Conservation (phyloP, 2,888 invertebrate genomes). For the Melieria omissa region DNA sequence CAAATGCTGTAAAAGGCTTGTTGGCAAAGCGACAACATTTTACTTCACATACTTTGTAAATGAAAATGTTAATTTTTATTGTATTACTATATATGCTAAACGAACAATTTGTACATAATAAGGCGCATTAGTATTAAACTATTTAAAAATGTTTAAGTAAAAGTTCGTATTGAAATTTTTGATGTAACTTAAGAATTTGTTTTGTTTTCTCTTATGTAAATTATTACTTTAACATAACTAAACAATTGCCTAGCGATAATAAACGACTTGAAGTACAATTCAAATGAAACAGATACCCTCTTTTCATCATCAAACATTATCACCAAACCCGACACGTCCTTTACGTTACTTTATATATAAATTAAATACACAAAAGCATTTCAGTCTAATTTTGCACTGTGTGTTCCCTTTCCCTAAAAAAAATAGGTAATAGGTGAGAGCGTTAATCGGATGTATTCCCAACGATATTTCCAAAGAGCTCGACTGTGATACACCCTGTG, state of each 20-base stretch:
- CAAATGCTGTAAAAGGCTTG: not conserved
- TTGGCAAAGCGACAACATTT: not conserved
- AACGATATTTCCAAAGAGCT: no score
- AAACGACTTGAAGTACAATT: conserved; percentile 10
- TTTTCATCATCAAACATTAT: no score
- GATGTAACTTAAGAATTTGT: conserved; percentile 34
- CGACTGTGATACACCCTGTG: conserved; percentile 9
- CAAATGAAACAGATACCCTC: not conserved
- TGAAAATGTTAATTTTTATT: not conserved
- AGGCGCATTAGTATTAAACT: not conserved
- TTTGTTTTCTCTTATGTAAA: conserved; percentile 45
- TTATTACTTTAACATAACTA: conserved; percentile 40
- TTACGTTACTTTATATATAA: no score
- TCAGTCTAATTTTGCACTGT: no score
- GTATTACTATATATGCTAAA: not conserved
- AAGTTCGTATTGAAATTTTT: conserved; percentile 7
- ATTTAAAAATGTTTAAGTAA: not conserved
- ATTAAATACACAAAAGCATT: no score
- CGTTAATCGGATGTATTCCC: no score
- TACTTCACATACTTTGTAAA: conserved; percentile 2
- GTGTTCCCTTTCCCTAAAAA: no score
- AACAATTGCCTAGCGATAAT: conserved; percentile 15
- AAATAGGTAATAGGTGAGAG: no score
- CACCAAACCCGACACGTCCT: no score
- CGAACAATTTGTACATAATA: conserved; percentile 13